Evolutionary conservation across 1,140 invertebrate species (phyloP), one percentile per base, ranked within the genome.

Genomic region (Neodiprion fabricii): DNA sequence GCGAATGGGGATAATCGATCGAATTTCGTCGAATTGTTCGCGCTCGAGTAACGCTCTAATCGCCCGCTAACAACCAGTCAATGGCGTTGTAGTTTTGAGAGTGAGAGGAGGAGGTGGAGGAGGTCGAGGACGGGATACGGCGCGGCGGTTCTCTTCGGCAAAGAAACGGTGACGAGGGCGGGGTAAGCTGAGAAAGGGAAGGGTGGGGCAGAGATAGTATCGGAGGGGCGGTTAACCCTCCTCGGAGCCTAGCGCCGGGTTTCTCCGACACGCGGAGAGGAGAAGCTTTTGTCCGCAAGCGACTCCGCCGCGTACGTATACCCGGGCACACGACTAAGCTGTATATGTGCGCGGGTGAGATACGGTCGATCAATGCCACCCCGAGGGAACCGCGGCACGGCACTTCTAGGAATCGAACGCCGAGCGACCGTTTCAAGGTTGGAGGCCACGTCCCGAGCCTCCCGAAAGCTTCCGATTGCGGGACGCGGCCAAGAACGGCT

Each of bases 121-220:
- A 70, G 77, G 48, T 1, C 10, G 71, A 70, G 73, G 48, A 76
- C 68, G 65, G 10, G 61, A 9, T 12, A 53, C 65, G 75, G 61
- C 70, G 72, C 61, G 49, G 10, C 14, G 9, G 21, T 70, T 61
- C 28, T 40, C 28, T 40, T 40, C 72, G 17, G 61, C 40, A 71
- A 73, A 76, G 70, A 69, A 75, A 74, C 73, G 73, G 23, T 21
- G 28, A 40, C 28, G 28, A 67, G 70, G 74, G 69, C 40, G 72
- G 72, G 72, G 72, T 65, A 48, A 76, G 61, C 61, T 67, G 69
- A 76, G 48, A n/a, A 71, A 40, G 48, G 73, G 72, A 76, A 65
- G 71, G 76, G 74, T 72, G 76, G 68, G 73, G 71, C 70, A 72
- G 75, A 76, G 70, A 75, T 67, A 78, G 78, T 61, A 61, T 61